Conservation (phyloP, 2,113 vertebrate genomes). For the Catharus bicknelli region DNA sequence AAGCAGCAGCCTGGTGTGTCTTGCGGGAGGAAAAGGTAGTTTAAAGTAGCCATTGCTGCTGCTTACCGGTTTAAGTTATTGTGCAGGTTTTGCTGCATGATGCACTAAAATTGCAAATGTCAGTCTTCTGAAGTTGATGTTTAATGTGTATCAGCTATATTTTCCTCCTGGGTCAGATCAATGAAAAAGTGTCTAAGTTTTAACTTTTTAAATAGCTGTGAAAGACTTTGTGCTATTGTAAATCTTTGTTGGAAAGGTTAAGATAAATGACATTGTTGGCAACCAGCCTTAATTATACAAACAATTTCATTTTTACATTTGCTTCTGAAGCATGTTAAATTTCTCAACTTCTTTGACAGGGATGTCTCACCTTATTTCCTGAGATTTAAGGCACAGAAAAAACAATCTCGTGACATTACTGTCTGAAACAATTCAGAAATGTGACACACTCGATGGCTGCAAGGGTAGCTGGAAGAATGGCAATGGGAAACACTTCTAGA, state of each 20-base stretch:
- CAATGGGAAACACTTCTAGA: neutral
- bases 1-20: neutral
- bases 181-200: neutral
- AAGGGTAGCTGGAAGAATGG: neutral
- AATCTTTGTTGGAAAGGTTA: neutral
- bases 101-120: neutral
- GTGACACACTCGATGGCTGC: neutral
- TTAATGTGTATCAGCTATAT: neutral
- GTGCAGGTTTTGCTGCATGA: neutral
- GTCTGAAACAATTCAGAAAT: neutral
- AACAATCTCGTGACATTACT: neutral
- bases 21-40: neutral
- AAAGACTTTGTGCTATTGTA: neutral
- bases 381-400: neutral
- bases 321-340: neutral
- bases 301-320: neutral
- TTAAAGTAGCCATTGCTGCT: neutral
- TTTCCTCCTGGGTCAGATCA: neutral
- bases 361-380: neutral
- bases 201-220: neutral
- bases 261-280: neutral
- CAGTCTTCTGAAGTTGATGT: neutral
- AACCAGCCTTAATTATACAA: neutral
- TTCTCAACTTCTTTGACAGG: neutral
- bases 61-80: neutral